Conservation (phyloP, 37 sponge, comb jelly and placozoan species). For the Mnemiopsis leidyi region DNA sequence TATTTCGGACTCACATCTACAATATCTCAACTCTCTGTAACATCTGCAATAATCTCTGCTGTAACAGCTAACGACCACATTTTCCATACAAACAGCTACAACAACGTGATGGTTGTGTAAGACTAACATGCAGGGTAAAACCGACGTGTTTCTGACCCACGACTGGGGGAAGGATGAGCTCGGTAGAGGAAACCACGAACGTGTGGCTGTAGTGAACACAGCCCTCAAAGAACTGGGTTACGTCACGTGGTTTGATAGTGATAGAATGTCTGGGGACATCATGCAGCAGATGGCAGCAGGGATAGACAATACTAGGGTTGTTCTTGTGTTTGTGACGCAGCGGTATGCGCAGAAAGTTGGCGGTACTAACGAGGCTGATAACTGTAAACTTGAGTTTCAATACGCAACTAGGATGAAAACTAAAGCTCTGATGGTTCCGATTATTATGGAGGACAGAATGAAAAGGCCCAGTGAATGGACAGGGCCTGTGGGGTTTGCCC, state of each 20-base stretch:
- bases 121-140: not conserved
- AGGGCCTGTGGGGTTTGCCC: not conserved
- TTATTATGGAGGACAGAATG: not conserved
- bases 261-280: not conserved
- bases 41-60: no score
- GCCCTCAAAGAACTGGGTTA: not conserved
- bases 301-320: not conserved
- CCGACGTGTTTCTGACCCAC: not conserved
- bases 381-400: not conserved
- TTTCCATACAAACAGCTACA: no score
- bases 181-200: not conserved
- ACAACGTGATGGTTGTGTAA: no score
- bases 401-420: not conserved
- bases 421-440: not conserved
- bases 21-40: no score
- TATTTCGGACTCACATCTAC: no score
- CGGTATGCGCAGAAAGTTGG: not conserved
- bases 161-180: conserved; percentile 9
- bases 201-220: not conserved
- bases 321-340: conserved; percentile 4
- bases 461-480: not conserved
- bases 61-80: no score
- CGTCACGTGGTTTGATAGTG: not conserved
- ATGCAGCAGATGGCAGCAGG: not conserved
- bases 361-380: not conserved